Conservation (phyloP, 2,888 invertebrate genomes). For the Cephus pulcher region DNA sequence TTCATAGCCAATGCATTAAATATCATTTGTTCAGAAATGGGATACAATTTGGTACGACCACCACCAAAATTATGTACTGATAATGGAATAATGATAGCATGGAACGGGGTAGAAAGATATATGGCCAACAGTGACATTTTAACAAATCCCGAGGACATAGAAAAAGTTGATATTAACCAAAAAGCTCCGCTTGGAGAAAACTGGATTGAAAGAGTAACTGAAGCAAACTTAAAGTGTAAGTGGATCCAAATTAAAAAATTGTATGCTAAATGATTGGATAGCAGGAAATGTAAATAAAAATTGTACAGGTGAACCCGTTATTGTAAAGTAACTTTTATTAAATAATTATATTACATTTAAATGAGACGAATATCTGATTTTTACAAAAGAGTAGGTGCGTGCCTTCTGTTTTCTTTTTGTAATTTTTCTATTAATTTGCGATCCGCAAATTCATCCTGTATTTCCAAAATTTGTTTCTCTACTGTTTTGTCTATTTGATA, state of each 20-base stretch:
- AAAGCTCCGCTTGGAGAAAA: slow-evolving; percentile 74
- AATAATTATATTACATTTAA: slow-evolving; percentile 12
- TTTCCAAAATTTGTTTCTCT: slow-evolving; percentile 68
- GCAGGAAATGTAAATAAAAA: neutral
- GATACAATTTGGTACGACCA: slow-evolving; percentile 79
- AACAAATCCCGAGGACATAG: slow-evolving; percentile 67
- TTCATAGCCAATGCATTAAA: slow-evolving; percentile 79
- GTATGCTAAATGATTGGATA: slow-evolving; percentile 21
- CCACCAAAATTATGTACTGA: slow-evolving; percentile 92
- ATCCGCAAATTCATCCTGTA: slow-evolving; percentile 67
- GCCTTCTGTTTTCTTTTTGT: slow-evolving; percentile 34
- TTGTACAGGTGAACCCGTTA: neutral
- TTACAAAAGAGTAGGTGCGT: slow-evolving; percentile 47
- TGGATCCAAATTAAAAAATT: slow-evolving; percentile 62
- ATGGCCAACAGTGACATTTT: slow-evolving; percentile 67
- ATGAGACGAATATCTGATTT: slow-evolving; percentile 18
- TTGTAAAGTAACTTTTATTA: neutral
- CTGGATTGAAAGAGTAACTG: slow-evolving; percentile 70
- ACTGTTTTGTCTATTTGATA: slow-evolving; percentile 75
- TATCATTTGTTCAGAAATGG: slow-evolving; percentile 74
- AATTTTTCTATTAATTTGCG: slow-evolving; percentile 67
- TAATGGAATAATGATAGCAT: slow-evolving; percentile 99
- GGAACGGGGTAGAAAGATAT: slow-evolving; percentile 93
- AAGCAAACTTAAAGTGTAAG: slow-evolving; percentile 71
- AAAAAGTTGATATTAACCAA: slow-evolving; percentile 72